Evolutionary conservation across 2,113 vertebrate species (phyloP), one percentile per base, ranked within the genome.

Genomic region (Callaeas wilsoni): DNA sequence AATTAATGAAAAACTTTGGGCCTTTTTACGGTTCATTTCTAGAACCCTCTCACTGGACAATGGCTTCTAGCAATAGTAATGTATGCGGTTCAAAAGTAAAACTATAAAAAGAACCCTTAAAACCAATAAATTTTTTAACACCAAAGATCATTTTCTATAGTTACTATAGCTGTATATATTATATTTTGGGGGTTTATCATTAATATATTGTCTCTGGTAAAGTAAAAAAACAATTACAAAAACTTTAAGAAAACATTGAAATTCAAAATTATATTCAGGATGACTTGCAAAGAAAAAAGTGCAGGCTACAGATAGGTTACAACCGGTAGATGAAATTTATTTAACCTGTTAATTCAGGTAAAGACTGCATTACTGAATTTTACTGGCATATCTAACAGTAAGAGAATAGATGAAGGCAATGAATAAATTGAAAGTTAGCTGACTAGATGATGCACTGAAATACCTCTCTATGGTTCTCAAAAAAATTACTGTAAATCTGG

Each of bases 11-110:
- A 90, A 47, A 32, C 7, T 7, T 22, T 30, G 26, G 3, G 4
- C 5, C 6, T 55, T 82, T 76, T 42, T 56, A 30, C 29, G 37
- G 16, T 22, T 49, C 6, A 12, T 69, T 67, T 65, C 26, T 42
- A 49, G 52, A 63, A 20, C 19, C 30, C 20, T 78, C 4, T 63
- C 8, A 5, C 27, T 64, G 33, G 41, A n/a, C 5, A 39, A 29
- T 1, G 7, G 1, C 10, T 56, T 55, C 21, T 39, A 44, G 3
- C 30, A 52, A 7, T 10, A 86, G 12, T 17, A 5, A 0, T 13
- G 27, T 15, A 10, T 25, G 10, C 7, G 68, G 7, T 53, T 52
- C 23, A 33, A 74, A 82, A 78, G 10, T 35, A 55, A 87, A 78
- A 32, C 11, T 42, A 25, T 39, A 22, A 46, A 27, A 63, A 67